Conservation (phyloP, 2,888 invertebrate species). For the Anticlea derivata region DNA sequence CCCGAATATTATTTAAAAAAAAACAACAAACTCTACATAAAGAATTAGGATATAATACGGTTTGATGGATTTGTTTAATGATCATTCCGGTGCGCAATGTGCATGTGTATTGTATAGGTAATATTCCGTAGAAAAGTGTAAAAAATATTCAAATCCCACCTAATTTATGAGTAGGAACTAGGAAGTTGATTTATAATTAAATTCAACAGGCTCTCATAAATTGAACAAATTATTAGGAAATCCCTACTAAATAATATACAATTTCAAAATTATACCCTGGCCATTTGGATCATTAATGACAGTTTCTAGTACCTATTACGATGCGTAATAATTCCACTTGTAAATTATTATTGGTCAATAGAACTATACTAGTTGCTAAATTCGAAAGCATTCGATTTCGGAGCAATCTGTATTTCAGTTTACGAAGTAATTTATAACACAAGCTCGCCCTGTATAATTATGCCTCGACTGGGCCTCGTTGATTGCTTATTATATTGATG, state of each 20-base stretch:
- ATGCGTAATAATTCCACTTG: constrained; percentile 9
- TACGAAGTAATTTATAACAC: constrained; percentile 77
- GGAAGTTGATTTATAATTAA: no score
- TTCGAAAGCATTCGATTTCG: constrained; percentile 46
- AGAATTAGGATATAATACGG: no score
- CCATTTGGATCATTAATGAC: no score
- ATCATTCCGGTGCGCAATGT: no score
- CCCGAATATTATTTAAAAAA: background rate
- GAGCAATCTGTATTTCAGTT: constrained; percentile 70
- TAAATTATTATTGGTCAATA: constrained; percentile 19
- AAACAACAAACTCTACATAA: no score
- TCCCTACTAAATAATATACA: background rate
- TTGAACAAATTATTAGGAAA: background rate
- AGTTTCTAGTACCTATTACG: constrained; percentile 7
- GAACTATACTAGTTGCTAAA: constrained; percentile 18
- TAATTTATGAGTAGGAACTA: no score
- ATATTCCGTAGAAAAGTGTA: no score
- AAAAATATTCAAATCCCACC: no score
- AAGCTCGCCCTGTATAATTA: constrained; percentile 79
- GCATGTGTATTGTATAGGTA: no score
- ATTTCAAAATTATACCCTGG: background rate
- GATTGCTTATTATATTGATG: constrained; percentile 85
- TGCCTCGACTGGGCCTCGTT: constrained; percentile 66
- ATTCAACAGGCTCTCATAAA: no score
- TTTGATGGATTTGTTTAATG: no score